These are phyloP conservation scores for Cantharis rustica DNA, from an alignment of 2,888 invertebrate species.

Conservation along the genomic window DNA sequence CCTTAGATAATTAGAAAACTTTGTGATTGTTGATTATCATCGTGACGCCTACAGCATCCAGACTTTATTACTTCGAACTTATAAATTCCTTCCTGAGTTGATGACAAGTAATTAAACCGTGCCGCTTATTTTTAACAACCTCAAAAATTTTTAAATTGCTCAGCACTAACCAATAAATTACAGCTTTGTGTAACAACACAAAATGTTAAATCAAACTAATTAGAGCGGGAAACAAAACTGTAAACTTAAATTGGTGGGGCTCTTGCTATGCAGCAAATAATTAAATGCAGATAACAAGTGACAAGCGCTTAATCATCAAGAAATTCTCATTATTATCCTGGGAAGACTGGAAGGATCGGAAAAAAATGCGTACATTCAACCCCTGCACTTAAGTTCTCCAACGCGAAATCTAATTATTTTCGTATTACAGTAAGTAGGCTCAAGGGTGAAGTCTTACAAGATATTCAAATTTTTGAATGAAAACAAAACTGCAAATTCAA, in stretches of 20 bases:
- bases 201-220: not conserved
- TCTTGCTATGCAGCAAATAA: conserved; percentile 19
- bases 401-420: conserved; percentile 30
- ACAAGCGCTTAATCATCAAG: conserved; percentile 31
- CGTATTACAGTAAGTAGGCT: conserved; percentile 31
- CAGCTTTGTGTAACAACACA: not conserved
- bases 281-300: conserved; percentile 30
- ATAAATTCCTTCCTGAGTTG: not conserved
- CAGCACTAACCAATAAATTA: not conserved
- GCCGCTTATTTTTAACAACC: not conserved
- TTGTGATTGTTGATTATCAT: conserved; percentile 28
- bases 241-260: conserved; percentile 4
- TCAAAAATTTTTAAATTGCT: not conserved
- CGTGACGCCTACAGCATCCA: conserved; percentile 12
- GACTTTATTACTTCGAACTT: conserved; percentile 13
- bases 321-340: conserved; percentile 25
- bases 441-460: conserved; percentile 26
- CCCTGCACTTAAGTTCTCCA: conserved; percentile 26
- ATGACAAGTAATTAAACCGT: conserved; percentile 19
- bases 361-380: conserved; percentile 13
- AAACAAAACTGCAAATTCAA: conserved; percentile 26
- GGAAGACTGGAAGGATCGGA: conserved; percentile 15
- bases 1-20: conserved; percentile 31
- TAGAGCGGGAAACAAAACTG: not conserved
- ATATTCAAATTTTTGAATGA: conserved; percentile 25